A percentile compares a stretch with the other conserved stretches of the same genome.
These are phyloP conservation scores for Heteropelma amictum DNA, from an alignment of 2,888 invertebrate species.

Conservation along the genomic window DNA sequence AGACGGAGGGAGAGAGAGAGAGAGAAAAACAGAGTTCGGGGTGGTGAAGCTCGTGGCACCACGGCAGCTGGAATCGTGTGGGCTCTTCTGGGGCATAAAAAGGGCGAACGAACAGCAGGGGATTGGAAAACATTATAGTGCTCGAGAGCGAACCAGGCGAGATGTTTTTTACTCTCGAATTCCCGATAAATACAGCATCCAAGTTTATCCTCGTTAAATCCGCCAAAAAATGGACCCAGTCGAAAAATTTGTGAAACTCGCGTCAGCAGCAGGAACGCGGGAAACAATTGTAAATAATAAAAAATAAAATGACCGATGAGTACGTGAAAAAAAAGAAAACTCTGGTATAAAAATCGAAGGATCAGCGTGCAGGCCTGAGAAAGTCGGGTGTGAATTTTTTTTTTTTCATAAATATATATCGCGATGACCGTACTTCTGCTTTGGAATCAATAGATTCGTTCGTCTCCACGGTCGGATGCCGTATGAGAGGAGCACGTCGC, in stretches of 20 bases:
- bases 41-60: constrained; percentile 61
- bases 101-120: constrained; percentile 46
- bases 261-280: too few relatives aligned
- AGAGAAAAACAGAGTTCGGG: constrained; percentile 60
- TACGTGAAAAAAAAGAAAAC: background rate
- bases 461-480: constrained; percentile 25
- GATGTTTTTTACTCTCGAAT: constrained; percentile 7
- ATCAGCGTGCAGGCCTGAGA: too few relatives aligned
- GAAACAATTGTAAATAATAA: too few relatives aligned
- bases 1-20: constrained; percentile 57
- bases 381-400: too few relatives aligned
- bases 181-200: too few relatives aligned
- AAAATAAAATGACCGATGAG: too few relatives aligned
- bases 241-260: too few relatives aligned
- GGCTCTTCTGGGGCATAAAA: constrained; percentile 57
- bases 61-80: constrained; percentile 62
- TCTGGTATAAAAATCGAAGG: too few relatives aligned
- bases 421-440: background rate
- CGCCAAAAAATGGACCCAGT: too few relatives aligned
- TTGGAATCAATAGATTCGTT: constrained; percentile 18
- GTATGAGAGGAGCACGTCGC: constrained; percentile 22
- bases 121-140: constrained; percentile 20
- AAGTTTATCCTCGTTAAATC: too few relatives aligned
- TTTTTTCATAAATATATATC: too few relatives aligned
- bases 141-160: constrained; percentile 37